phyloP scores from a whole-genome alignment of 2,797 vertebrate species.

The Gallinago solitaria region DNA sequence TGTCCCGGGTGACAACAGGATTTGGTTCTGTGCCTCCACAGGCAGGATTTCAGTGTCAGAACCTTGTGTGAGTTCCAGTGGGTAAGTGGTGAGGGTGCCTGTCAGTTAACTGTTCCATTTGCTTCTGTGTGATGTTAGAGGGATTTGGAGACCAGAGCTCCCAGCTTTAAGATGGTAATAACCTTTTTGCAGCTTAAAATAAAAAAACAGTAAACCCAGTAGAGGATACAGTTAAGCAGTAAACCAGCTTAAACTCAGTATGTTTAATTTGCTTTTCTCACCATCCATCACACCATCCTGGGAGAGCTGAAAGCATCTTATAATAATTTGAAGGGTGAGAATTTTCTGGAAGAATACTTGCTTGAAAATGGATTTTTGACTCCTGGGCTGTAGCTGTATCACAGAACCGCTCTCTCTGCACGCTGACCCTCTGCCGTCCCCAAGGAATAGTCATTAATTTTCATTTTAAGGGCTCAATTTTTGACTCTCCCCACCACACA shows the following conservation, averaged over 20 bases:
- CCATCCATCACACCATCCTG: slow-evolving; percentile 28
- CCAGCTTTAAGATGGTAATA: slow-evolving; percentile 50
- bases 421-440: background rate
- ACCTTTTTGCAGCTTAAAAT: slow-evolving; percentile 61
- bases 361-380: slow-evolving; percentile 35
- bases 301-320: slow-evolving; percentile 42
- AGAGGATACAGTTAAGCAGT: slow-evolving; percentile 58
- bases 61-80: background rate
- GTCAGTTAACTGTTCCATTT: slow-evolving; percentile 57
- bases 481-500: background rate
- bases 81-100: slow-evolving; percentile 2
- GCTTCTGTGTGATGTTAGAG: slow-evolving; percentile 8
- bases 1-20: background rate
- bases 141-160: slow-evolving; percentile 48
- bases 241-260: slow-evolving; percentile 62
- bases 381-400: background rate
- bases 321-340: slow-evolving; percentile 39
- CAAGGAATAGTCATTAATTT: background rate
- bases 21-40: background rate
- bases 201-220: slow-evolving; percentile 48
- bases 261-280: slow-evolving; percentile 58
- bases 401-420: background rate
- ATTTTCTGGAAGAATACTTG: slow-evolving; percentile 40
- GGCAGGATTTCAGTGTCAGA: slow-evolving; percentile 21
- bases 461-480: slow-evolving; percentile 13